phyloP scores from a whole-genome alignment of 2,113 vertebrate species.

The Odocoileus virginianus region DNA sequence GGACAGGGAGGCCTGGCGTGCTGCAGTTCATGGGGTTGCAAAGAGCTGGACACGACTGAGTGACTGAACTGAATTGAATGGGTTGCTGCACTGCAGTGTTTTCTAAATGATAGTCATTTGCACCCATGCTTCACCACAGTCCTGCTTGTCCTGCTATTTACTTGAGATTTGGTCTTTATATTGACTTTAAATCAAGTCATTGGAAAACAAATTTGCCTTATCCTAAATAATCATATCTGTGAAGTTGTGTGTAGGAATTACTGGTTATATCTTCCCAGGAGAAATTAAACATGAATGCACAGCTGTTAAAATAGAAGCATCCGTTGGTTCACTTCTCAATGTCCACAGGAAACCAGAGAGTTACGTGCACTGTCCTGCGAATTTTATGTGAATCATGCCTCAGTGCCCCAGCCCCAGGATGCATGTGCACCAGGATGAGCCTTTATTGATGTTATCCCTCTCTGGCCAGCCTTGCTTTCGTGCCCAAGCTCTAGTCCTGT shows the following conservation, averaged over 20 bases:
- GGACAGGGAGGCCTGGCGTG: background rate
- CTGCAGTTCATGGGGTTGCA: background rate
- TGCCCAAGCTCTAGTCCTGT: background rate
- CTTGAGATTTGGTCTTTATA: background rate
- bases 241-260: background rate
- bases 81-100: background rate
- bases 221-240: background rate
- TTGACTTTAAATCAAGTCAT: background rate
- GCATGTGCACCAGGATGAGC: background rate
- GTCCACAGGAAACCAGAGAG: background rate
- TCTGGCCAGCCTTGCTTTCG: background rate
- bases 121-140: background rate
- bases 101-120: background rate
- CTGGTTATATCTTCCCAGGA: background rate
- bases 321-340: rapidly evolving
- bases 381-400: background rate
- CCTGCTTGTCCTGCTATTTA: background rate
- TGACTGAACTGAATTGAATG: background rate
- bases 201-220: background rate
- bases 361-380: background rate
- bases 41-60: background rate
- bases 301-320: background rate
- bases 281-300: background rate
- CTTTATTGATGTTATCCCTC: background rate
- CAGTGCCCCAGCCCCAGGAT: background rate